phyloP scores from a whole-genome alignment of 1,140 invertebrate species.

The Radopholus similis region DNA sequence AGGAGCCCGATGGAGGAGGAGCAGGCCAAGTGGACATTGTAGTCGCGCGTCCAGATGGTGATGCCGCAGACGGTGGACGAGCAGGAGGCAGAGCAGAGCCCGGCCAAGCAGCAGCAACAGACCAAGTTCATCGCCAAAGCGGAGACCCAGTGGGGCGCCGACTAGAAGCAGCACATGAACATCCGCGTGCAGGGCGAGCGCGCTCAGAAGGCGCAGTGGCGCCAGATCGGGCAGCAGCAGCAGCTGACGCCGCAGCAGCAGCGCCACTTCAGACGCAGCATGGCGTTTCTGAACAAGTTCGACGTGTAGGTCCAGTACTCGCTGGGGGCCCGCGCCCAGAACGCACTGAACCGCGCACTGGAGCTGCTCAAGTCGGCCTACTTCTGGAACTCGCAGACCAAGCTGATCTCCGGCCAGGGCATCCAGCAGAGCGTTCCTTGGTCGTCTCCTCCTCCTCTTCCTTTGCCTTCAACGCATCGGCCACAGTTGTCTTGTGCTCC shows the following conservation, averaged over 20 bases:
- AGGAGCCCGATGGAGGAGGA: slow-evolving; percentile 10
- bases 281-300: slow-evolving; percentile 38
- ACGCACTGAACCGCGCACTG: slow-evolving; percentile 8
- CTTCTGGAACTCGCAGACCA: slow-evolving; percentile 36
- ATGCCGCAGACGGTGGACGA: slow-evolving; percentile 12
- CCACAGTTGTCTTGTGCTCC: too few relatives aligned
- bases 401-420: slow-evolving; percentile 1
- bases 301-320: slow-evolving; percentile 35
- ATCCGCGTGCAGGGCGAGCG: slow-evolving; percentile 30
- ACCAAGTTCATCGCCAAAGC: slow-evolving; percentile 13
- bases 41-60: slow-evolving; percentile 20
- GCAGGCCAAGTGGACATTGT: slow-evolving; percentile 18
- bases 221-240: slow-evolving; percentile 3
- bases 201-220: slow-evolving; percentile 8
- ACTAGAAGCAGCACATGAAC: slow-evolving; percentile 31
- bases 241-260: slow-evolving; percentile 5
- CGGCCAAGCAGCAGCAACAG: slow-evolving; percentile 13
- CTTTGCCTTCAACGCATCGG: too few relatives aligned
- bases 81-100: slow-evolving; percentile 10
- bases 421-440: neutral
- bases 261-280: slow-evolving; percentile 16
- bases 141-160: slow-evolving; percentile 32
- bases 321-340: slow-evolving; percentile 18
- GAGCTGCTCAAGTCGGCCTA: slow-evolving; percentile 28
- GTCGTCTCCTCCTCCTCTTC: too few relatives aligned